Percentiles rank a stretch among this genome's conserved stretches.
phyloP scores from a whole-genome alignment of 2,113 vertebrate species.

The Mionectes macconnelli region DNA sequence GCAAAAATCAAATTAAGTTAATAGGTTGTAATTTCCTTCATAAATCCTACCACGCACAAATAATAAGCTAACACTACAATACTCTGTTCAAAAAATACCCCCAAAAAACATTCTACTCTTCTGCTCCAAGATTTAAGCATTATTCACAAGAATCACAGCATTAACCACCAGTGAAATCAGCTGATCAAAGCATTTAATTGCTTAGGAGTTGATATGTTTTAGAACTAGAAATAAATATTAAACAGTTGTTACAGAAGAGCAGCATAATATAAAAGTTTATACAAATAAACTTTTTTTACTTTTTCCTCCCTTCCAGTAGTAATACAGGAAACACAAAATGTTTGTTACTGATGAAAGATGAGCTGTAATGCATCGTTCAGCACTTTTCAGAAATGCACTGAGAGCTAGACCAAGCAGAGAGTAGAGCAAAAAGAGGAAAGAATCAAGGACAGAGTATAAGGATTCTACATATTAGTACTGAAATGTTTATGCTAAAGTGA shows the following conservation, averaged over 20 bases:
- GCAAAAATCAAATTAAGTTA: not conserved
- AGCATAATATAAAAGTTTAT: not conserved
- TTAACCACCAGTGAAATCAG: not conserved
- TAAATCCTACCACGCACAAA: not conserved
- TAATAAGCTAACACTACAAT: not conserved
- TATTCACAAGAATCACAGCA: not conserved
- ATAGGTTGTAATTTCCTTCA: not conserved
- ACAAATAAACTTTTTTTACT: not conserved
- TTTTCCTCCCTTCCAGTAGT: fast-evolving
- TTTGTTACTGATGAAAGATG: not conserved
- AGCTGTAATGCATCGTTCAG: not conserved
- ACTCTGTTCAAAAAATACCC: not conserved
- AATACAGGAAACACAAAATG: not conserved
- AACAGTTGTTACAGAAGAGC: not conserved
- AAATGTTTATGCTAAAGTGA: too few species aligned
- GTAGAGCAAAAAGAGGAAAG: not conserved
- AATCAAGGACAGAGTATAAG: not conserved
- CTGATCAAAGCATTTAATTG: not conserved
- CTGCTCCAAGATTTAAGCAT: not conserved
- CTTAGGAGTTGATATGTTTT: not conserved
- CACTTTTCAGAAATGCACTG: not conserved
- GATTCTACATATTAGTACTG: not conserved
- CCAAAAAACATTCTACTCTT: not conserved
- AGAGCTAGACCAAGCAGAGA: not conserved
- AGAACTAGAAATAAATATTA: not conserved